Base-by-base conservation (phyloP, 2,113 vertebrate genomes). In the Oreocharis arfaki region DNA sequence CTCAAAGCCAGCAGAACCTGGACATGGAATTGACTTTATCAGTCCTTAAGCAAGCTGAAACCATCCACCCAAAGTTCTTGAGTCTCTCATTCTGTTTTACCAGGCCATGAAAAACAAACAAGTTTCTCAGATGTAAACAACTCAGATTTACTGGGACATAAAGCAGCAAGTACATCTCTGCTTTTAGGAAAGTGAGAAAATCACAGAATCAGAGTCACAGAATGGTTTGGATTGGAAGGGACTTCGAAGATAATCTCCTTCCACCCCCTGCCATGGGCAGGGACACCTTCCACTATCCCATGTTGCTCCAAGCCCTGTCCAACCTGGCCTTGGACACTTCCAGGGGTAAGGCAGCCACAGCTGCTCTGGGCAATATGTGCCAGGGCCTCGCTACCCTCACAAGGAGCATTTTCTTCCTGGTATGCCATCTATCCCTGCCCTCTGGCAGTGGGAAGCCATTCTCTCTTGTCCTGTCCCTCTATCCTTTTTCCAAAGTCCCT, bases 251-350 rank as follows among this genome's bases (percentile, higher is more conserved):
- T 1, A 13, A 46, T 21, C 13, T 13, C 16, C 0, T 28, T 5
- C 16, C 37, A 52, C 0, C 6, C 12, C 0, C 4, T 46, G 0
- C 16, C 23, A 24, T 14, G 11, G 17, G 13, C 20, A 59, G 23
- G 44, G 7, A 24, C 37, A 74, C 0, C 8, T 57, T 11, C 15
- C 52, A 23, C 12, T 33, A 1, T 2, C 3, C 12, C 52, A 74
- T 52, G 8, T 0, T 59, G 10, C 37, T 59, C 22, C 44, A 12
- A 41, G 35, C 3, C 13, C 8, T 0, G 0, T 37, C 27, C 67
- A 57, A 0, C 50, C 26, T 23, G 50, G 10, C 23, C 33, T 13
- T 28, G 68, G 10, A 2, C 32, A 37, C 59, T 81, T 0, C 27
- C 50, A 89, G 50, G 5, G 22, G 33, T 50, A 18, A 12, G 10